phyloP scores from a whole-genome alignment of 1,140 invertebrate species.

The Brachionus calyciflorus region DNA sequence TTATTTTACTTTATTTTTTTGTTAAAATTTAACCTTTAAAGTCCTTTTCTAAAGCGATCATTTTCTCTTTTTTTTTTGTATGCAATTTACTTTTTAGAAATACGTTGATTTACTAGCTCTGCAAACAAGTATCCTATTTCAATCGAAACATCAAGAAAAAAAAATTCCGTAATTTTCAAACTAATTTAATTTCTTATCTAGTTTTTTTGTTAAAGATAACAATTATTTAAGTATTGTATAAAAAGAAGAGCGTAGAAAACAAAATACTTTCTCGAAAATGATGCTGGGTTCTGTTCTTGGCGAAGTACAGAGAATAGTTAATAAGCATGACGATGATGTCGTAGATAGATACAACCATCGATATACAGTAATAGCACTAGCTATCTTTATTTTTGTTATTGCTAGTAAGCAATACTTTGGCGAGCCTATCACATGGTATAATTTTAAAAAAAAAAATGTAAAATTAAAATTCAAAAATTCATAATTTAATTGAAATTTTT shows the following conservation, averaged over 20 bases:
- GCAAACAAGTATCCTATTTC: not conserved
- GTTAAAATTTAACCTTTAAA: too few relatives aligned
- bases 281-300: slow-evolving; percentile 29
- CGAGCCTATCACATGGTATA: slow-evolving; percentile 59
- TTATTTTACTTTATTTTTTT: too few relatives aligned
- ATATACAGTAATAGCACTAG: slow-evolving; percentile 62
- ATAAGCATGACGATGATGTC: slow-evolving; percentile 63
- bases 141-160: slow-evolving; percentile 8
- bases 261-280: not conserved
- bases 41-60: too few relatives aligned
- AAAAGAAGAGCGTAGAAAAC: not conserved
- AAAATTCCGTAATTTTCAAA: not conserved
- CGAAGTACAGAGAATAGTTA: slow-evolving; percentile 4
- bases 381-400: slow-evolving; percentile 68
- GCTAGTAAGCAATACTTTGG: slow-evolving; percentile 95
- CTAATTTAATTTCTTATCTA: not conserved
- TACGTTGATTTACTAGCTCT: not conserved
- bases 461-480: not conserved
- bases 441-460: slow-evolving; percentile 49
- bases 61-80: not conserved
- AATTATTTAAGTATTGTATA: not conserved
- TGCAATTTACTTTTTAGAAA: not conserved
- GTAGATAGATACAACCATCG: slow-evolving; percentile 64
- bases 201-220: not conserved
- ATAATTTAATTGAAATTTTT: too few relatives aligned